Conservation (phyloP, 2,888 invertebrate genomes). For the Heliconius sara region DNA sequence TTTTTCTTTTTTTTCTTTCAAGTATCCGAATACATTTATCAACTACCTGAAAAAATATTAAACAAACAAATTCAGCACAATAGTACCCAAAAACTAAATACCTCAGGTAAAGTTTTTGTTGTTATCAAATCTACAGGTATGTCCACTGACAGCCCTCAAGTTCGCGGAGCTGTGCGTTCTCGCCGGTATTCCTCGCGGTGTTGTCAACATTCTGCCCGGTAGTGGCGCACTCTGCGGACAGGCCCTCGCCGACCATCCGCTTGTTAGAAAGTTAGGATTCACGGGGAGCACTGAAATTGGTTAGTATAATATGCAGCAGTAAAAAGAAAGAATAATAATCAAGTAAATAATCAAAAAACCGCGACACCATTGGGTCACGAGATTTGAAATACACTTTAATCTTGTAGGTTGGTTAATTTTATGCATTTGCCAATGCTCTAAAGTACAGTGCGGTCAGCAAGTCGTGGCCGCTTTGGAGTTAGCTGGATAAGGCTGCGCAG, state of each 20-base stretch:
- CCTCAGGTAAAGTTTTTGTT: not conserved
- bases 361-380: no score
- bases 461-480: no score
- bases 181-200: conserved; percentile 98
- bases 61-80: no score
- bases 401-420: no score
- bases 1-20: no score
- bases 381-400: not conserved
- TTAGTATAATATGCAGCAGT: conserved; percentile 48
- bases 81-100: no score
- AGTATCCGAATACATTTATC: no score
- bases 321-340: not conserved
- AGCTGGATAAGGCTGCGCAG: no score
- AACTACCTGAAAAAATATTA: no score
- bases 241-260: conserved; percentile 93
- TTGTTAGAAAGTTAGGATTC: conserved; percentile 96
- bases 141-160: conserved; percentile 96
- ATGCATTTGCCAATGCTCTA: no score
- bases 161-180: conserved; percentile 94
- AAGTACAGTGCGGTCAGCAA: no score
- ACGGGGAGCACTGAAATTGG: conserved; percentile 98
- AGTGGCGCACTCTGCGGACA: conserved; percentile 92
- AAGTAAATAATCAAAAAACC: not conserved
- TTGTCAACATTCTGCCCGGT: conserved; percentile 96
- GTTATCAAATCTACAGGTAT: conserved; percentile 79